Conservation (phyloP, 2,113 vertebrate species). For the Psettodes erumei region DNA sequence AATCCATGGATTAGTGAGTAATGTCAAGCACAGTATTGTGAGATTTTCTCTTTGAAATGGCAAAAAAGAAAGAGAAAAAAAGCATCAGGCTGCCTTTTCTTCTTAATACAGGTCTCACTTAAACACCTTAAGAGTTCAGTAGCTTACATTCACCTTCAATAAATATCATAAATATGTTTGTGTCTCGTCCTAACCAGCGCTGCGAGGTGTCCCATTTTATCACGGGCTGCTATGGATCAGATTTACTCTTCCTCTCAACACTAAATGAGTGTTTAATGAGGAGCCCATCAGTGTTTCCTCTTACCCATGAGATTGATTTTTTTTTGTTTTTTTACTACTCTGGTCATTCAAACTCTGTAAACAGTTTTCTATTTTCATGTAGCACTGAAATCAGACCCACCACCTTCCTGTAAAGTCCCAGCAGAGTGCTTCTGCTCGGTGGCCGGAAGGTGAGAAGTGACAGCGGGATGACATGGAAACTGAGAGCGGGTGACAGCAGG, state of each 20-base stretch:
- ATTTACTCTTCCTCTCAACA: constrained; percentile 55
- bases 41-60: constrained; percentile 83
- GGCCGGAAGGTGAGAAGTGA: constrained; percentile 76
- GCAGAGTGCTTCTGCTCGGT: constrained; percentile 64
- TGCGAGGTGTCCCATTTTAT: constrained; percentile 58
- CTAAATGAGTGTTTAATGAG: constrained; percentile 55
- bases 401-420: constrained; percentile 67
- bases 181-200: constrained; percentile 67
- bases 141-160: constrained; percentile 89
- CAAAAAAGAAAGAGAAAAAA: constrained; percentile 64
- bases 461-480: constrained; percentile 74
- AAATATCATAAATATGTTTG: constrained; percentile 87
- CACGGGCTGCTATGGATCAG: constrained; percentile 61
- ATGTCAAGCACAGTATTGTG: constrained; percentile 81
- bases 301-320: constrained; percentile 51
- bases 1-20: constrained; percentile 80
- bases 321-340: constrained; percentile 40
- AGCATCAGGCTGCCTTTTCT: constrained; percentile 73
- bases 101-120: constrained; percentile 61
- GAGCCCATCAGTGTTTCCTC: constrained; percentile 48
- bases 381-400: constrained; percentile 58
- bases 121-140: constrained; percentile 77
- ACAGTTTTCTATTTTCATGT: constrained; percentile 48
- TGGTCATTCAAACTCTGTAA: constrained; percentile 65
- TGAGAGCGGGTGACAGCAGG: constrained; percentile 66